Evolutionary conservation across 1,140 invertebrate genomes (phyloP).

Genomic region (Acyrthosiphon pisum): DNA sequence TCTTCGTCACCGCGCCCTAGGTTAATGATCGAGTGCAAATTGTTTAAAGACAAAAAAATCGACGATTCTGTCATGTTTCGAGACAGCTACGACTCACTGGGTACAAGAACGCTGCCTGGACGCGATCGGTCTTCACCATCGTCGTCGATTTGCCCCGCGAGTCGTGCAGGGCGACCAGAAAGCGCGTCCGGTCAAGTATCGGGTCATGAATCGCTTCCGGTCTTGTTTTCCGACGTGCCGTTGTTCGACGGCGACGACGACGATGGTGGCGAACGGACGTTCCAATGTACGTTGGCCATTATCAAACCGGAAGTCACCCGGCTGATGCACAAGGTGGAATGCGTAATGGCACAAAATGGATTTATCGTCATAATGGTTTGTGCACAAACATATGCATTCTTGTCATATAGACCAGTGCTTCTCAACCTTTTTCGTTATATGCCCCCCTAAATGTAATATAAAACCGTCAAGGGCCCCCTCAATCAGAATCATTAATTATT

Average conservation of each 20-base stretch:
- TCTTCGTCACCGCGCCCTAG: neutral
- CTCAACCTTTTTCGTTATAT: too few relatives aligned
- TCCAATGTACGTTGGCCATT: slow-evolving; percentile 14
- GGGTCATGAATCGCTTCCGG: neutral
- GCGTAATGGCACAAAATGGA: slow-evolving; percentile 10
- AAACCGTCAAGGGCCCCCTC: too few relatives aligned
- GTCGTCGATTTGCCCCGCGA: neutral
- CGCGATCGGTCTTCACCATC: neutral
- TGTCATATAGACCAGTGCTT: neutral
- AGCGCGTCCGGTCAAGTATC: neutral
- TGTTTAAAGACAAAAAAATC: neutral
- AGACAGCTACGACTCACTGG: neutral
- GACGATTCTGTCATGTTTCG: neutral
- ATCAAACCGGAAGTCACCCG: slow-evolving; percentile 4
- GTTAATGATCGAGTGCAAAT: neutral
- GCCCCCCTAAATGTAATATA: too few relatives aligned
- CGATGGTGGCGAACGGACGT: neutral
- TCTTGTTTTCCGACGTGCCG: neutral
- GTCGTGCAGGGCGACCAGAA: neutral
- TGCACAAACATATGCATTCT: too few relatives aligned
- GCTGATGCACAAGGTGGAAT: slow-evolving; percentile 25
- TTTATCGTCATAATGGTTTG: slow-evolving; percentile 27
- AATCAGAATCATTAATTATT: too few relatives aligned
- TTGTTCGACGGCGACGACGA: neutral
- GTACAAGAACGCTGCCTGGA: neutral